Conservation (phyloP, 2,888 invertebrate genomes). For the Anthoptus insignis region DNA sequence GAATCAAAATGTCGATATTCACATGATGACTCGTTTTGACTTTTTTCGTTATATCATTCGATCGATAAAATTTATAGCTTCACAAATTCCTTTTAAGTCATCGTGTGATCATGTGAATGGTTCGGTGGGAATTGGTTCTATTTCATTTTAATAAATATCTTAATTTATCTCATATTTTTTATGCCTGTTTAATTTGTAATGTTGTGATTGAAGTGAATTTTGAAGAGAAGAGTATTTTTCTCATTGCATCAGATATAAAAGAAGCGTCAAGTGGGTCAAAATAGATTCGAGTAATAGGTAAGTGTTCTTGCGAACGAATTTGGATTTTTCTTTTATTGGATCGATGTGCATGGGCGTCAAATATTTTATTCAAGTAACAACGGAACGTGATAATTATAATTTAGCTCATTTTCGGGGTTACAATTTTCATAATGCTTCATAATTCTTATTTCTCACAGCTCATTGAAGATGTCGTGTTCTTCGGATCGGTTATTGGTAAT, state of each 20-base stretch:
- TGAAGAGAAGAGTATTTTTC: slow-evolving; percentile 18
- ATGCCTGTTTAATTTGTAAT: slow-evolving; percentile 4
- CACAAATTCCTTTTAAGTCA: background rate
- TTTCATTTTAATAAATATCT: slow-evolving; percentile 5
- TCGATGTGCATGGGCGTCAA: slow-evolving; percentile 49
- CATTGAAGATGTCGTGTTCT: slow-evolving; percentile 16
- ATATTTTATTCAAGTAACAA: slow-evolving; percentile 17
- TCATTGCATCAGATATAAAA: slow-evolving; percentile 10
- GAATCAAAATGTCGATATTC: background rate
- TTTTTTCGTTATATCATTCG: too few relatives aligned
- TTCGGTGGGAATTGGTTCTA: background rate
- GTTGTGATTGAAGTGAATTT: slow-evolving; percentile 18
- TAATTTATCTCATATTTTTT: slow-evolving; percentile 4
- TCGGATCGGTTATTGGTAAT: slow-evolving; percentile 24
- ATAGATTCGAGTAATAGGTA: slow-evolving; percentile 43
- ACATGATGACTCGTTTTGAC: background rate
- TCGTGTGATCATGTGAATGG: background rate
- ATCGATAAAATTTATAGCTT: too few relatives aligned
- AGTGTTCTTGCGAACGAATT: slow-evolving; percentile 50
- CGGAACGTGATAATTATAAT: slow-evolving; percentile 1
- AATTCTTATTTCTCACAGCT: slow-evolving; percentile 29
- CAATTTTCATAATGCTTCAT: slow-evolving; percentile 31
- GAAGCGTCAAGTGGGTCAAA: slow-evolving; percentile 26
- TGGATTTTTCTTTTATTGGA: slow-evolving; percentile 44
- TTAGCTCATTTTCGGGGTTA: slow-evolving; percentile 11